Conservation (phyloP, 2,888 invertebrate genomes). For the Nebria brevicollis region DNA sequence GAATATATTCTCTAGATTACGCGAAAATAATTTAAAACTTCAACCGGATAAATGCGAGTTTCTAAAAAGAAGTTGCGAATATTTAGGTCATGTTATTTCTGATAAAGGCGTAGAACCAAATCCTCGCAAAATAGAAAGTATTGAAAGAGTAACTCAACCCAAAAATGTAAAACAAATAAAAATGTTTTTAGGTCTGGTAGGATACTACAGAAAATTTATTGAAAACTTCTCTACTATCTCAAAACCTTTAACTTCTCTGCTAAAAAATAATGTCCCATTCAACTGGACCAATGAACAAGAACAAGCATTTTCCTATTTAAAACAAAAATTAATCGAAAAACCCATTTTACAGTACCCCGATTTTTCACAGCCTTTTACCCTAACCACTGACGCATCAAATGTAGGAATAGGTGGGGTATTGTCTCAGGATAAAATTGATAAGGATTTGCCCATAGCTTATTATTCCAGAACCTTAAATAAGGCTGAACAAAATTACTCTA, state of each 20-base stretch:
- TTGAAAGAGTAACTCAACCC: too few species aligned
- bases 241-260: constrained; percentile 50
- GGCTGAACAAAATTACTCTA: constrained; percentile 37
- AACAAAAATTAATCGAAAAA: constrained; percentile 23
- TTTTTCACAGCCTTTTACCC: constrained; percentile 10
- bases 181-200: too few species aligned
- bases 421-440: constrained; percentile 14
- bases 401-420: constrained; percentile 30
- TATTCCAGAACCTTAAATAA: constrained; percentile 42
- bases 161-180: too few species aligned
- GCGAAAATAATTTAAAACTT: too few species aligned
- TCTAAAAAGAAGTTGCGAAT: too few species aligned
- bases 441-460: constrained; percentile 44
- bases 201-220: too few species aligned
- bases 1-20: too few species aligned
- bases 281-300: constrained; percentile 41
- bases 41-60: too few species aligned
- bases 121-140: too few species aligned
- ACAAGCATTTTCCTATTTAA: constrained; percentile 44
- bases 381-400: constrained; percentile 41
- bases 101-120: too few species aligned
- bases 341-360: constrained; percentile 26
- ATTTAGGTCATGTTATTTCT: too few species aligned
- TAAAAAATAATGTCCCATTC: constrained; percentile 50
- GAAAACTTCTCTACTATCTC: background rate